These are phyloP conservation scores for Montifringilla adamsi DNA, from an alignment of 2,113 vertebrate genomes.

Conservation along the genomic window DNA sequence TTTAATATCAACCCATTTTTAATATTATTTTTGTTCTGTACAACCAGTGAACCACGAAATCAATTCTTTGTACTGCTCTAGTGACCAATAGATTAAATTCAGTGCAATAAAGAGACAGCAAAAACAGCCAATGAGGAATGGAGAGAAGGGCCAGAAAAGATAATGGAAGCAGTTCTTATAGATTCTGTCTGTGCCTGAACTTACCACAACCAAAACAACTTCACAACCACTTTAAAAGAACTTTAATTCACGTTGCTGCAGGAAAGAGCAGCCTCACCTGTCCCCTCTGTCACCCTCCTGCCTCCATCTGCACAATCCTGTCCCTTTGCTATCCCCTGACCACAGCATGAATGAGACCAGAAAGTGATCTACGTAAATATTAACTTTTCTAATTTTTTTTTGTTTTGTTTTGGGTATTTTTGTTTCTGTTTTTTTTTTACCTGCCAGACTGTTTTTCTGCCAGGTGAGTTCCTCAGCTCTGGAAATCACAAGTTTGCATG, in stretches of 20 bases:
- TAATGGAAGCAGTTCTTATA: background rate
- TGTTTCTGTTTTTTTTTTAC: background rate
- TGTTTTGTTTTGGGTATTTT: too few relatives aligned
- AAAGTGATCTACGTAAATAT: background rate
- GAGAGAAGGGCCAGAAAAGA: background rate
- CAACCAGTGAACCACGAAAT: constrained; percentile 44
- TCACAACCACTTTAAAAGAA: background rate
- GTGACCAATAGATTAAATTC: constrained; percentile 55
- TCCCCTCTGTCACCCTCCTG: background rate
- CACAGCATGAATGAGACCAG: fast-evolving
- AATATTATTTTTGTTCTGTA: constrained; percentile 26
- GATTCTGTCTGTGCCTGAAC: background rate
- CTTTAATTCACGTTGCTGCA: background rate
- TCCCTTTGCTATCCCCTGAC: background rate
- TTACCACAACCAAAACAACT: background rate
- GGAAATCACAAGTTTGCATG: background rate
- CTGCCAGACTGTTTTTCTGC: background rate
- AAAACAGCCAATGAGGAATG: constrained; percentile 13
- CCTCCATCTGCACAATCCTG: background rate
- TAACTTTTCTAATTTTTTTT: background rate
- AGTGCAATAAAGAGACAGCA: background rate
- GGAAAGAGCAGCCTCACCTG: background rate
- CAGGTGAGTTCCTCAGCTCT: background rate
- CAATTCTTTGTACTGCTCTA: constrained; percentile 42
- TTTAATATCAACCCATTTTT: constrained; percentile 18